phyloP scores from a whole-genome alignment of 1,140 invertebrate genomes.

The Saccostrea cuccullata region DNA sequence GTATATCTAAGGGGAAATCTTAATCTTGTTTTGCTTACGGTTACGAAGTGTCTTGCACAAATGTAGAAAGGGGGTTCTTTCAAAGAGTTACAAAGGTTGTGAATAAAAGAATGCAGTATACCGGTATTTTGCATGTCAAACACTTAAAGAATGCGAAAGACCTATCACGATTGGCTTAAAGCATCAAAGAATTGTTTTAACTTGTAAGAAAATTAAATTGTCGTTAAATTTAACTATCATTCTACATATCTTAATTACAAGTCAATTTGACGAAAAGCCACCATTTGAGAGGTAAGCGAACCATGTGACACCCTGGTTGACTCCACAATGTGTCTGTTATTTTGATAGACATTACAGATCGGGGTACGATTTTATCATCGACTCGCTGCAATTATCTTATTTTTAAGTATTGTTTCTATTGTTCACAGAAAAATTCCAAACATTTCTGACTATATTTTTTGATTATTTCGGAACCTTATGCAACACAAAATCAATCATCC shows the following conservation, averaged over 20 bases:
- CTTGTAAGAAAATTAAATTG: slow-evolving; percentile 1
- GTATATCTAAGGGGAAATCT: neutral
- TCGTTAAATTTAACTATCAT: slow-evolving; percentile 2
- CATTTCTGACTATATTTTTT: neutral
- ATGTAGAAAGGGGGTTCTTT: neutral
- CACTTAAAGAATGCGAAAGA: neutral
- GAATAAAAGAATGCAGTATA: neutral
- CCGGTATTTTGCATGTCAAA: neutral
- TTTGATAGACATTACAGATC: slow-evolving; percentile 31
- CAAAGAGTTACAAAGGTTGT: neutral
- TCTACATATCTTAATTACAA: slow-evolving; percentile 23
- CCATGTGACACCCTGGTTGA: neutral
- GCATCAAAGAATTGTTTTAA: neutral
- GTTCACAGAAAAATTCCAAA: slow-evolving; percentile 20
- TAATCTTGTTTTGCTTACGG: neutral
- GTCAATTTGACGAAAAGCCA: slow-evolving; percentile 16
- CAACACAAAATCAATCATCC: neutral
- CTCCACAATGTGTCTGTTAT: slow-evolving; percentile 6
- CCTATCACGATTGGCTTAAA: neutral
- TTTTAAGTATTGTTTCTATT: slow-evolving; percentile 14
- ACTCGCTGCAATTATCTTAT: neutral
- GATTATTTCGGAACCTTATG: slow-evolving; percentile 20
- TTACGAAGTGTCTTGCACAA: neutral
- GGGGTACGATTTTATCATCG: slow-evolving; percentile 1
- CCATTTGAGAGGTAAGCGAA: neutral